Evolutionary conservation across 2,888 invertebrate genomes (phyloP), one percentile per base, ranked within the genome.

Genomic region (Heliconius erato): DNA sequence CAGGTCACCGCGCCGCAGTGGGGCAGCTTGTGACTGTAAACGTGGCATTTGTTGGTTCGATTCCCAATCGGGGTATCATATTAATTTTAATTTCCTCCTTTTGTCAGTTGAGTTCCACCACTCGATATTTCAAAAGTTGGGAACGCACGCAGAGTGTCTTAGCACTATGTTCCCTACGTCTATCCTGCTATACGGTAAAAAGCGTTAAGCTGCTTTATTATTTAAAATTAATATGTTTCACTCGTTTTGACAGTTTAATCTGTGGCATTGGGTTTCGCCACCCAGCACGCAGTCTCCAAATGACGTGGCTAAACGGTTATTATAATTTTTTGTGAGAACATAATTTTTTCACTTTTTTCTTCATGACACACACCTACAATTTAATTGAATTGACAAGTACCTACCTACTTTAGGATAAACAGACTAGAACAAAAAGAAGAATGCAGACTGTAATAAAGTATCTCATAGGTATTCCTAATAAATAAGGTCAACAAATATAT

Each of bases 271-370:
- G 32, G 59, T 69, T 16, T 65, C 28, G 23, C 63, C 44, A 65
- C 79, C 71, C 69, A 44, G 6, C 71, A 44, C 26, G 71, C 40
- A 44, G 7, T 9, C 71, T 40, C n/a, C 1, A 40, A 71, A 71
- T 71, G 71, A 44, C 40, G 67, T 67, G 67, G 14, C 71, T 71
- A 71, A 71, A 71, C 71, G 71, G 32, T 6, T 40, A 71, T 71
- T 71, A 71, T 71, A 0, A 44, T 59, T 35, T 40, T 71, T 44
- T 19, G 40, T n/a, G 16, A 26, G 32, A 28, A 49, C 14, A 67
- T 44, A 23, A 11, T 44, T 49, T 67, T 28, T 54, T 49, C 12
- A 49, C 19, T 35, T 80, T 80, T 12, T 3, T 54, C 23, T 32
- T 11, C 23, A 11, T 71, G 71, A n/a, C 14, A 71, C 5, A 71